phyloP scores from a whole-genome alignment of 2,113 vertebrate species.

The Rhineura floridana region DNA sequence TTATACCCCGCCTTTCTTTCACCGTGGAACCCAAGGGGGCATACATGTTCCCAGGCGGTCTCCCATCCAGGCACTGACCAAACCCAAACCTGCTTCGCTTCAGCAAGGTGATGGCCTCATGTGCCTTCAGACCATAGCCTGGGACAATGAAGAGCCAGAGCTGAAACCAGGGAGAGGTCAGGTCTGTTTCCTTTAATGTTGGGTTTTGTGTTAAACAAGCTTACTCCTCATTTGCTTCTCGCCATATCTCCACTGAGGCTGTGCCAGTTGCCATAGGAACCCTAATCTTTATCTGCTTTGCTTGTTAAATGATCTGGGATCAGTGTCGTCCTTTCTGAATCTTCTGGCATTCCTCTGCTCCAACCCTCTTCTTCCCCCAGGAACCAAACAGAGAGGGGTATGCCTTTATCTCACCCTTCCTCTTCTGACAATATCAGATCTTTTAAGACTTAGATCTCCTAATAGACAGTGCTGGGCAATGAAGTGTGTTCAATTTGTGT shows the following conservation, averaged over 20 bases:
- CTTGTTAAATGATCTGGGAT: conserved; percentile 64
- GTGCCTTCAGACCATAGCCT: too few species aligned
- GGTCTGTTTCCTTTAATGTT: conserved; percentile 55
- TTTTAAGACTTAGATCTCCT: conserved; percentile 15
- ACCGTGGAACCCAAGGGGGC: too few species aligned
- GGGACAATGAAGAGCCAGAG: conserved; percentile 28
- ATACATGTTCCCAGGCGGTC: too few species aligned
- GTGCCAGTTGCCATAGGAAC: conserved; percentile 76
- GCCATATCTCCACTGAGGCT: conserved; percentile 60
- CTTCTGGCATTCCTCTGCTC: conserved; percentile 7
- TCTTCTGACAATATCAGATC: not conserved
- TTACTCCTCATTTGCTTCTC: conserved; percentile 31
- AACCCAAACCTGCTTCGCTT: too few species aligned
- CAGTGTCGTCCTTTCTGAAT: conserved; percentile 36
- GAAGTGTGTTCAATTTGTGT: not conserved
- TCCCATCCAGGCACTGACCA: too few species aligned
- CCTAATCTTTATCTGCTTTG: conserved; percentile 72
- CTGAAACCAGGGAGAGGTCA: conserved; percentile 21
- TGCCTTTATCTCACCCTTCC: not conserved
- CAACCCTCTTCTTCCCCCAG: not conserved
- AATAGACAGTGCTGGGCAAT: conserved; percentile 1
- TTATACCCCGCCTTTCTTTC: too few species aligned
- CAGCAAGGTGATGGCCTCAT: too few species aligned
- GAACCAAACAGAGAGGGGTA: not conserved
- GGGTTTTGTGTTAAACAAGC: conserved; percentile 43